phyloP scores from a whole-genome alignment of 2,113 vertebrate species.

The Anser brachyrhynchus region DNA sequence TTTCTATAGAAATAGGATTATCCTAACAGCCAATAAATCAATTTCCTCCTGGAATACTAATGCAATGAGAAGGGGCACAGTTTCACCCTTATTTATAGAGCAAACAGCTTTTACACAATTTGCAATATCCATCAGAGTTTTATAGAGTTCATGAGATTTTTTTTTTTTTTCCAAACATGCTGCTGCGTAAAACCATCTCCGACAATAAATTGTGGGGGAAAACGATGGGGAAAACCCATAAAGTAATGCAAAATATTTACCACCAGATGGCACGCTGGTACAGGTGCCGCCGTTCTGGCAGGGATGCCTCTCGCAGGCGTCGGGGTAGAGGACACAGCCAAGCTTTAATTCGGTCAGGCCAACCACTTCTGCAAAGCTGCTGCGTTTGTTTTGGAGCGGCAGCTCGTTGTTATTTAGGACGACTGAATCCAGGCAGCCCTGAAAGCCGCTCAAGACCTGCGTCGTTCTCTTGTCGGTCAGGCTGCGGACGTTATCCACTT shows the following conservation, averaged over 20 bases:
- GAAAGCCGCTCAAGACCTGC: slow-evolving; percentile 87
- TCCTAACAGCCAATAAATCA: slow-evolving; percentile 59
- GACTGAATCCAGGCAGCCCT: slow-evolving; percentile 95
- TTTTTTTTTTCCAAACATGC: slow-evolving; percentile 10
- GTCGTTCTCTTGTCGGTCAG: slow-evolving; percentile 84
- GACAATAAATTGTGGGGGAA: background rate
- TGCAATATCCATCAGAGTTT: slow-evolving; percentile 60
- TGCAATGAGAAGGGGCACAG: slow-evolving; percentile 17
- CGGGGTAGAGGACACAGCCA: slow-evolving; percentile 92
- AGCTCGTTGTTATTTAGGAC: slow-evolving; percentile 90
- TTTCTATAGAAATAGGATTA: slow-evolving; percentile 32
- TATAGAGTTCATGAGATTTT: slow-evolving; percentile 44
- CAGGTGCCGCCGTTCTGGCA: slow-evolving; percentile 93
- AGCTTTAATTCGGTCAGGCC: slow-evolving; percentile 92
- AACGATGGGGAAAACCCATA: accelerated
- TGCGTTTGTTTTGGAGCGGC: slow-evolving; percentile 94
- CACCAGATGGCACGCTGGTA: slow-evolving; percentile 86
- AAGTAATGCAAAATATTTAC: slow-evolving; percentile 74
- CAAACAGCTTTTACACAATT: slow-evolving; percentile 60
- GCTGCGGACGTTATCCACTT: slow-evolving; percentile 83
- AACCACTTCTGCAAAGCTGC: slow-evolving; percentile 91
- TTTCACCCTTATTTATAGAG: slow-evolving; percentile 53
- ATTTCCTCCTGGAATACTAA: background rate
- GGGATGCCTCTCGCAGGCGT: slow-evolving; percentile 87
- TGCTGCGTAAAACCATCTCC: slow-evolving; percentile 31